Base-by-base conservation (phyloP, 2,888 invertebrate species). In the Trissolcus japonicus region DNA sequence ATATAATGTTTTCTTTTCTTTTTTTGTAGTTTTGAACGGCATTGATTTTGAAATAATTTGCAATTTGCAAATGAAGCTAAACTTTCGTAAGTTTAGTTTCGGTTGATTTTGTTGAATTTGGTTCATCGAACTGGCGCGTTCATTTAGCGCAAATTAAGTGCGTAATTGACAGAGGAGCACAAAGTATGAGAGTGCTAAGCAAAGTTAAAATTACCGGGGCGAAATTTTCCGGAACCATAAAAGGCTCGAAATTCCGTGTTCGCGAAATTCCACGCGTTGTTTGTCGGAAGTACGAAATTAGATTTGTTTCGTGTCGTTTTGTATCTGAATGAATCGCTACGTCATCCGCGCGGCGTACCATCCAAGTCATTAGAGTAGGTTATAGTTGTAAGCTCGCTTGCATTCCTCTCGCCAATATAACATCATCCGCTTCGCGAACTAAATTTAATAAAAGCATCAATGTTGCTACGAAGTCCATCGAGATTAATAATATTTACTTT, bases 201-300 rank as follows among this genome's bases (percentile, higher is more conserved):
- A 9, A 25, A n/a, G 21, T 66, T 66, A 65, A 66, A 69, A 66
- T 73, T 74, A 69, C 41, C 9, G 6, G 40, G 40, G 53, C n/a
- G 51, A 60, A 55, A 13, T 16, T 41, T 19, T 55, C 40, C 55
- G 54, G 54, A 61, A 25, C 80, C 80, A 71, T 79, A 78, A 76
- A 79, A 76, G 79, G 80, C 75, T 62, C 69, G 74, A 60, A 17
- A 57, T 51, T 67, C 74, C 41, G 56, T 51, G 43, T 62, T 65
- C 68, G 55, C 74, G 51, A 63, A 72, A 78, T 77, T 77, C 60
- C 62, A 53, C 40, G 41, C 51, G 68, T 65, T 66, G 62, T 72
- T 79, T 81, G 73, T 79, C 83, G 84, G 84, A 84, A 83, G 81
- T 83, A 76, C 82, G 43, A 59, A 84, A 82, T 84, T 84, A 84